Percentiles rank a stretch among this genome's conserved stretches.
Evolutionary conservation across 2,113 vertebrate species (phyloP).

Genomic region (Sylvilagus bachmani): DNA sequence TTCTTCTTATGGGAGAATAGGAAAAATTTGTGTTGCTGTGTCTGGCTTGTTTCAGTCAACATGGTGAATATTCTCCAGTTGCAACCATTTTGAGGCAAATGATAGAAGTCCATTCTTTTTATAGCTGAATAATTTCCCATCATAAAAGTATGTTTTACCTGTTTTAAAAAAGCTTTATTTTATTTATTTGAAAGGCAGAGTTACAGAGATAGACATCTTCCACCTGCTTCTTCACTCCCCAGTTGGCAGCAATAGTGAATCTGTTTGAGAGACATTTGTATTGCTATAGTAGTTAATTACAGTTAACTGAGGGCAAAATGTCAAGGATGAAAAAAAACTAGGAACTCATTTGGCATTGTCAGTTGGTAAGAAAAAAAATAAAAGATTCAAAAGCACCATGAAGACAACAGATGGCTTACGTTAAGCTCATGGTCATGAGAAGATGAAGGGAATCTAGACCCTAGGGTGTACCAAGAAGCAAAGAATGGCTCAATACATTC

Average conservation of each 20-base stretch:
- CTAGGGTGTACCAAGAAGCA: neutral
- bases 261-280: neutral
- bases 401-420: neutral
- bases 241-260: neutral
- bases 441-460: neutral
- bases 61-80: no score
- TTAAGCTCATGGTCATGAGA: neutral
- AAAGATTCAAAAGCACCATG: neutral
- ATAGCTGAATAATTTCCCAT: slow-evolving; percentile 13
- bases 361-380: neutral
- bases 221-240: no score
- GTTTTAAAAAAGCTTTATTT: no score
- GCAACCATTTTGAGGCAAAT: no score
- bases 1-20: no score
- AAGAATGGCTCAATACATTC: neutral
- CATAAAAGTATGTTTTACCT: neutral
- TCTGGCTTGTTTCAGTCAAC: no score
- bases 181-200: no score
- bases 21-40: no score
- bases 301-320: neutral
- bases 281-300: neutral
- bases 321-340: neutral
- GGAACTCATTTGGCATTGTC: neutral
- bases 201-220: no score
- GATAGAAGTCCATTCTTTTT: no score